A percentile compares a stretch with the other conserved stretches of the same genome.
These are phyloP conservation scores for Lutjanus campechanus DNA, from an alignment of 2,797 vertebrate genomes.

Conservation along the genomic window DNA sequence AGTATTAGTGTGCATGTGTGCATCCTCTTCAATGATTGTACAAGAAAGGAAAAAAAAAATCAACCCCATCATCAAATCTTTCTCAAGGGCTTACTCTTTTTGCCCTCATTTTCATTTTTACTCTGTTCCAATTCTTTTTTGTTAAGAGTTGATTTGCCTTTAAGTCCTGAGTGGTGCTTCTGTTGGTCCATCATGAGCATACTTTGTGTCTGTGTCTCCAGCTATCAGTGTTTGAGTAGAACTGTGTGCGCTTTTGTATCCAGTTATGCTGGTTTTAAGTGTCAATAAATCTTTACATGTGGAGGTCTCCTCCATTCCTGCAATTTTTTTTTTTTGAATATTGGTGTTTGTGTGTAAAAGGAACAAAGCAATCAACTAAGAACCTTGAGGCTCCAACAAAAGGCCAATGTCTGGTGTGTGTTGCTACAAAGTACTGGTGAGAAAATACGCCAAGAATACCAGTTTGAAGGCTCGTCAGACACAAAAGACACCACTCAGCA, in stretches of 20 bases:
- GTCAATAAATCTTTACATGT: background rate
- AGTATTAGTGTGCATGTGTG: background rate
- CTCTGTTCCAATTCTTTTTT: slow-evolving; percentile 12
- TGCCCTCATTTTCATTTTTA: background rate
- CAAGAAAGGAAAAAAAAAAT: slow-evolving; percentile 27
- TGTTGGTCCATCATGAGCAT: background rate
- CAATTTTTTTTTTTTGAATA: background rate
- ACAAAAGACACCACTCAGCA: background rate
- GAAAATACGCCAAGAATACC: background rate
- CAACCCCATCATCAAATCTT: slow-evolving; percentile 47
- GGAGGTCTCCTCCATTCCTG: background rate
- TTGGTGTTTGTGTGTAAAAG: background rate
- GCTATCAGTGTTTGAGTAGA: background rate
- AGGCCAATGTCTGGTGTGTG: background rate
- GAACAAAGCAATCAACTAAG: background rate
- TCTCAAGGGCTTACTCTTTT: slow-evolving; percentile 21
- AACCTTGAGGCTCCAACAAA: slow-evolving; percentile 21
- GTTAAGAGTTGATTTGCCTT: slow-evolving; percentile 2
- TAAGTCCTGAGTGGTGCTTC: background rate
- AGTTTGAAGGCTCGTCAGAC: background rate
- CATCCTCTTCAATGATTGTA: slow-evolving; percentile 41
- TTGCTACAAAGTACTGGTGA: slow-evolving; percentile 9
- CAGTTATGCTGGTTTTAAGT: background rate
- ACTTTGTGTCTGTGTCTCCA: background rate
- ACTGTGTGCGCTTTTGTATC: background rate